These are phyloP conservation scores for Microdon myrmicae DNA, from an alignment of 2,888 invertebrate genomes.

Conservation along the genomic window DNA sequence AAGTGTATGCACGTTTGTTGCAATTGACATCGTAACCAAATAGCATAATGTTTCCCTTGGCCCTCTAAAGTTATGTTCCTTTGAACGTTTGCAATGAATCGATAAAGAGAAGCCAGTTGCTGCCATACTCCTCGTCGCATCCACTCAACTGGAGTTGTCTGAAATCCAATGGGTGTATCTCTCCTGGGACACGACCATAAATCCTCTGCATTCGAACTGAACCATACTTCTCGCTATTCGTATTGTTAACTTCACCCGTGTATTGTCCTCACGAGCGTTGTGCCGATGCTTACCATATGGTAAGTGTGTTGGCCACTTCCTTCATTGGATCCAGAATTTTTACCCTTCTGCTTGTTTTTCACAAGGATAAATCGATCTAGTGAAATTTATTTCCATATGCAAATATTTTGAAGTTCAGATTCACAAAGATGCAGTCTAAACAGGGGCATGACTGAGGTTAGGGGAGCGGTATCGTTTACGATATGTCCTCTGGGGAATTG, in stretches of 20 bases:
- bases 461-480: conserved; percentile 21
- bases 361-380: conserved; percentile 35
- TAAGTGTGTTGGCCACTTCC: conserved; percentile 24
- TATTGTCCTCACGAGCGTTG: conserved; percentile 18
- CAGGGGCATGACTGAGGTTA: background rate
- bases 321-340: no score
- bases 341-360: background rate
- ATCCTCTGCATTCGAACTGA: conserved; percentile 47
- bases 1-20: no score
- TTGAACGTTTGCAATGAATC: no score
- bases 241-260: conserved; percentile 43
- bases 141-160: no score
- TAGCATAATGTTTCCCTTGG: no score
- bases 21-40: no score
- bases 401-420: conserved; percentile 40
- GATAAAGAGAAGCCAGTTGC: no score
- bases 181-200: conserved; percentile 38
- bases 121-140: no score
- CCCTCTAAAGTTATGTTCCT: no score
- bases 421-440: conserved; percentile 9
- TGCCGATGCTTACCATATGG: conserved; percentile 38
- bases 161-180: conserved; percentile 37
- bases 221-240: conserved; percentile 30
- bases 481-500: conserved; percentile 40
- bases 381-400: conserved; percentile 50